Percentiles rank a stretch among this genome's conserved stretches.
These are phyloP conservation scores for Exephanes ischioxanthus DNA, from an alignment of 2,888 invertebrate species.

Conservation along the genomic window DNA sequence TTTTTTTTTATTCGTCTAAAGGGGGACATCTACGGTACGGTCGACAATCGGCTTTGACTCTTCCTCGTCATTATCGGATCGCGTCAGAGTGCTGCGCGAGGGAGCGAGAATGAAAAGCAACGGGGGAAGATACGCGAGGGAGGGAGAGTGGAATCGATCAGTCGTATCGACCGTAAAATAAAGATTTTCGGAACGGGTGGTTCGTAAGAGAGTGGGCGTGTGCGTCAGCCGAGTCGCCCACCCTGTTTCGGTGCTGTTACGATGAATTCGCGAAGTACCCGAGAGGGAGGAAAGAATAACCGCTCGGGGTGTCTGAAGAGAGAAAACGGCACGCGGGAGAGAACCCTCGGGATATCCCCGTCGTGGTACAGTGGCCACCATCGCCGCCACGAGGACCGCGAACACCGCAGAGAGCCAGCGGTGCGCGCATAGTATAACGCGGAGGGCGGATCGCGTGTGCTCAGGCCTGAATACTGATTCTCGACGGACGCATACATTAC, in stretches of 20 bases:
- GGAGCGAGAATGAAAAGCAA: neutral
- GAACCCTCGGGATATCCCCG: conserved; percentile 51
- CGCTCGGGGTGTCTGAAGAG: conserved; percentile 37
- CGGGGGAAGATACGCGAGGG: neutral
- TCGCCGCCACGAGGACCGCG: conserved; percentile 37
- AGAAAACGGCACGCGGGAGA: conserved; percentile 42
- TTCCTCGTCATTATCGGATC: conserved; percentile 32
- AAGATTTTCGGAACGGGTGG: conserved; percentile 72
- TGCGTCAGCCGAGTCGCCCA: conserved; percentile 19
- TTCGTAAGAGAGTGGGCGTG: conserved; percentile 69
- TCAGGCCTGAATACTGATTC: conserved; percentile 81
- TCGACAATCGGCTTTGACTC: conserved; percentile 18
- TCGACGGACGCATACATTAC: conserved; percentile 81
- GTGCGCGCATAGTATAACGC: conserved; percentile 72
- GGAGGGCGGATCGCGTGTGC: conserved; percentile 78
- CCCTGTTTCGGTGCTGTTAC: neutral
- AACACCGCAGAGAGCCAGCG: conserved; percentile 44
- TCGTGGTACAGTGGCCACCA: conserved; percentile 55
- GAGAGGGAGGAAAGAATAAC: conserved; percentile 27
- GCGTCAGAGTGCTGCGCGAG: conserved; percentile 14
- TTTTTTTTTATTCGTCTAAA: neutral
- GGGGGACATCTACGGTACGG: neutral
- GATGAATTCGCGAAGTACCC: conserved; percentile 25
- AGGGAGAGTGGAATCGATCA: conserved; percentile 55
- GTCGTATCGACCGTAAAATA: conserved; percentile 74